Conservation (phyloP, 2,888 invertebrate species). For the Odontocolon sp. region DNA sequence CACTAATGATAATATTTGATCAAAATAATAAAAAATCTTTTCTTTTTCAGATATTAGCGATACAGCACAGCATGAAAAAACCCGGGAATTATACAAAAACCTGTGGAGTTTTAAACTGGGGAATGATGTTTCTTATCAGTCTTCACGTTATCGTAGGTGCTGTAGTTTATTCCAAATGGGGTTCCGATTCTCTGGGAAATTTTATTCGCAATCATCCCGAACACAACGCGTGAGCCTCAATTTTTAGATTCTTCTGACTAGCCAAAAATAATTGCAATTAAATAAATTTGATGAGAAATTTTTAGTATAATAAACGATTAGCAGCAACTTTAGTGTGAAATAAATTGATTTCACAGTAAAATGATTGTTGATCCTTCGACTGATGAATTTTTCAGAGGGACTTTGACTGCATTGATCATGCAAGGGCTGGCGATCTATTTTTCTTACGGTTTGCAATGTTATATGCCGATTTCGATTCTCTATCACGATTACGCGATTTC, state of each 20-base stretch:
- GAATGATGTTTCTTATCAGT: slow-evolving; percentile 65
- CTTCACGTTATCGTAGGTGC: slow-evolving; percentile 64
- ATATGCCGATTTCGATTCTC: slow-evolving; percentile 68
- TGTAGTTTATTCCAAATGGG: slow-evolving; percentile 69
- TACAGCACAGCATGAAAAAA: slow-evolving; percentile 68
- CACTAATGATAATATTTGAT: too few relatives aligned
- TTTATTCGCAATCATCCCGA: slow-evolving; percentile 67
- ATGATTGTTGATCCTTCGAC: too few relatives aligned
- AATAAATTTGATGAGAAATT: not conserved
- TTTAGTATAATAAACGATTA: too few relatives aligned
- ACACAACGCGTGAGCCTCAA: slow-evolving; percentile 65
- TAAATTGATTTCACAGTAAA: too few relatives aligned
- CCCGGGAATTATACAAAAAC: slow-evolving; percentile 66
- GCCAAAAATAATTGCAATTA: too few relatives aligned
- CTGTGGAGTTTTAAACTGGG: slow-evolving; percentile 68
- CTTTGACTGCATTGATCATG: slow-evolving; percentile 62
- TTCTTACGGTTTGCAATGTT: slow-evolving; percentile 71
- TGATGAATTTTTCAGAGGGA: slow-evolving; percentile 54
- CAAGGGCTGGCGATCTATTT: slow-evolving; percentile 69
- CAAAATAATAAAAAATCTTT: not conserved
- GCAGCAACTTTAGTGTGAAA: too few relatives aligned
- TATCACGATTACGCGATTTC: slow-evolving; percentile 62
- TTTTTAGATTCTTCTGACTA: too few relatives aligned
- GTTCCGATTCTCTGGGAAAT: slow-evolving; percentile 63
- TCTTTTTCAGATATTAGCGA: slow-evolving; percentile 63